Evolutionary conservation across 2,113 vertebrate genomes (phyloP), one percentile per base, ranked within the genome.

Genomic region (Erythrocercus mccallii): DNA sequence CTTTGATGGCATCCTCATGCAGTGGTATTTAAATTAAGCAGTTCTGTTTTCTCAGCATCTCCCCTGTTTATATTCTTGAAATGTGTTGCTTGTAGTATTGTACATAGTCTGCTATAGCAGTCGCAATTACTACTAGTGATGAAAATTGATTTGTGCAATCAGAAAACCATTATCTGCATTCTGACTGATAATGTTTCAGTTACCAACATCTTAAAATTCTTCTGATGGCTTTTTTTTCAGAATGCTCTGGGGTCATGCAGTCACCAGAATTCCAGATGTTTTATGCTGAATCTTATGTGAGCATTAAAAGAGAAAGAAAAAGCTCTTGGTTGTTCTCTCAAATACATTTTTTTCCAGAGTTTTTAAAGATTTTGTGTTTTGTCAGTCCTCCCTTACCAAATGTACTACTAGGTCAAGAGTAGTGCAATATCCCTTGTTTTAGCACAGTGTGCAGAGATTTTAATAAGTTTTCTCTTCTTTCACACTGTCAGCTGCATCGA

Each of bases 61-160:
- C 19, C 10, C 20, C n/a, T 28, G 24, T 64, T 95, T 88, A 78
- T 57, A 58, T 85, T 81, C 61, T 56, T 82, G 42, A 35, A 58
- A 73, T 45, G 28, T 81, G 23, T 86, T 74, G 78, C 56, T 93
- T 95, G 62, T 69, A 74, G 69, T 64, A 56, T 87, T 93, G 51
- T 89, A 40, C 1, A 1, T 60, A 88, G 76, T 33, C 79, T 93
- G 60, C 66, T 77, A 0, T 51, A 78, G 80, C 93, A 81, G 27
- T 87, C 0, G 3, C 92, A 90, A 93, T 96, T 96, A 88, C 87
- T 89, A 10, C 60, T 56, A 57, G 90, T 81, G 91, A 95, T 91
- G 74, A 94, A 96, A 95, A 95, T 91, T 92, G 93, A 91, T 94
- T 80, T 84, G 80, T 68, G 82, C 95, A 96, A 97, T 97, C 92